These are phyloP conservation scores for Caloenas nicobarica DNA, from an alignment of 2,113 vertebrate species.

Conservation along the genomic window DNA sequence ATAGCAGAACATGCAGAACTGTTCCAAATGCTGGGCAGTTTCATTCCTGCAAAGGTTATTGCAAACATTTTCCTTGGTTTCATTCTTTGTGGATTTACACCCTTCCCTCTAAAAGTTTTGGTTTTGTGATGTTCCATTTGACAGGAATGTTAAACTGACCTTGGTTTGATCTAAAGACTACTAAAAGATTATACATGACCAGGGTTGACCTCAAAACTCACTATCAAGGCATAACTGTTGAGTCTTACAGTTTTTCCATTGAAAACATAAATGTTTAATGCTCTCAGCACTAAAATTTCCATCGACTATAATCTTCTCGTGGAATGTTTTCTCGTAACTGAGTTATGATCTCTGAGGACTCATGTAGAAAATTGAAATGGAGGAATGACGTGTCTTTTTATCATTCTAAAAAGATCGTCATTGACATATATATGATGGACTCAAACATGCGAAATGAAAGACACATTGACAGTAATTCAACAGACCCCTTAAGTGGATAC, in stretches of 20 bases:
- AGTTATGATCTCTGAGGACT: neutral
- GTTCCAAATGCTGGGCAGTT: neutral
- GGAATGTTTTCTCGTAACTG: neutral
- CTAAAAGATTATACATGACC: neutral
- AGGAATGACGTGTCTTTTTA: neutral
- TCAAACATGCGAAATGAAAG: neutral
- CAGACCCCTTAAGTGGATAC: neutral
- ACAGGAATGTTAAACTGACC: slow-evolving; percentile 40
- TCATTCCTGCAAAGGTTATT: slow-evolving; percentile 28
- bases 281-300: neutral
- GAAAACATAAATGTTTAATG: slow-evolving; percentile 20
- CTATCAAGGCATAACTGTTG: slow-evolving; percentile 15
- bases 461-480: neutral
- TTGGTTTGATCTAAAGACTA: slow-evolving; percentile 18
- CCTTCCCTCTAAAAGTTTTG: slow-evolving; percentile 17
- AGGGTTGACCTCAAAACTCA: neutral
- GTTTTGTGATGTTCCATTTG: neutral
- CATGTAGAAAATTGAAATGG: neutral
- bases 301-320: neutral
- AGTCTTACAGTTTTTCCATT: neutral
- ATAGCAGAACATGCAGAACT: neutral
- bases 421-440: neutral
- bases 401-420: neutral
- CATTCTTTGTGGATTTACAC: slow-evolving; percentile 54
- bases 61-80: slow-evolving; percentile 65